Conservation (phyloP, 2,113 vertebrate species). For the Enhydra lutris region DNA sequence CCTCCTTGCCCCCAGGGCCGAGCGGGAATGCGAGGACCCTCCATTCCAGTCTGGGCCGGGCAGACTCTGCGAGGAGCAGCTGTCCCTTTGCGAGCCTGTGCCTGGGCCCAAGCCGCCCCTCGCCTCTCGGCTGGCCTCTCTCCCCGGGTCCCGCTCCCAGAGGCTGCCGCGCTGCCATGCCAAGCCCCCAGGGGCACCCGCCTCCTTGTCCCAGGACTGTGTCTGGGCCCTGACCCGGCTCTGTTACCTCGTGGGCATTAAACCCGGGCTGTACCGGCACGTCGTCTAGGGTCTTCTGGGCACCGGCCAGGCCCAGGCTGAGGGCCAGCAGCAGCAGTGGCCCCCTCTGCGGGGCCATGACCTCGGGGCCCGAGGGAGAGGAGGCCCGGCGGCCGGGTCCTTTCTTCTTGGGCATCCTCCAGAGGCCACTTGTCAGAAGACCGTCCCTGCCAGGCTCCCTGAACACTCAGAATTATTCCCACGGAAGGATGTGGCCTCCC, state of each 20-base stretch:
- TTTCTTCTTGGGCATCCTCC: fast-evolving
- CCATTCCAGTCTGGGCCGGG: neutral
- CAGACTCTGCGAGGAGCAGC: too few species aligned
- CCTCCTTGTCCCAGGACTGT: fast-evolving
- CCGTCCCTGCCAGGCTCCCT: fast-evolving
- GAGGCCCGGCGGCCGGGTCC: fast-evolving
- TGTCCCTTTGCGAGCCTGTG: too few species aligned
- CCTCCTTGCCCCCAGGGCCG: too few species aligned
- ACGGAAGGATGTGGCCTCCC: fast-evolving
- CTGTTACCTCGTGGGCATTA: neutral
- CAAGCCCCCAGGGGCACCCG: too few species aligned
- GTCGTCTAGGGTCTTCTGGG: conserved; percentile 3
- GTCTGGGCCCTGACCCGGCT: fast-evolving
- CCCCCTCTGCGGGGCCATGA: neutral
- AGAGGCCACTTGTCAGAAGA: fast-evolving
- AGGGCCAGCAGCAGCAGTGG: neutral
- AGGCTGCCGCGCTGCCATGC: fast-evolving
- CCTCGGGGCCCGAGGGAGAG: fast-evolving
- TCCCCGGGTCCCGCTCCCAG: neutral
- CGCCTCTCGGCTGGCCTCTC: neutral
- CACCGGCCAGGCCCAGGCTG: neutral
- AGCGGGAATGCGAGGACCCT: neutral
- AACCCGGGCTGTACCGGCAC: neutral
- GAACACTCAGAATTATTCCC: fast-evolving
- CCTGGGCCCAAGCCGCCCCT: neutral